Percentiles rank a stretch among this genome's conserved stretches.
phyloP scores from a whole-genome alignment of 2,888 invertebrate species.

The Eupeodes luniger region DNA sequence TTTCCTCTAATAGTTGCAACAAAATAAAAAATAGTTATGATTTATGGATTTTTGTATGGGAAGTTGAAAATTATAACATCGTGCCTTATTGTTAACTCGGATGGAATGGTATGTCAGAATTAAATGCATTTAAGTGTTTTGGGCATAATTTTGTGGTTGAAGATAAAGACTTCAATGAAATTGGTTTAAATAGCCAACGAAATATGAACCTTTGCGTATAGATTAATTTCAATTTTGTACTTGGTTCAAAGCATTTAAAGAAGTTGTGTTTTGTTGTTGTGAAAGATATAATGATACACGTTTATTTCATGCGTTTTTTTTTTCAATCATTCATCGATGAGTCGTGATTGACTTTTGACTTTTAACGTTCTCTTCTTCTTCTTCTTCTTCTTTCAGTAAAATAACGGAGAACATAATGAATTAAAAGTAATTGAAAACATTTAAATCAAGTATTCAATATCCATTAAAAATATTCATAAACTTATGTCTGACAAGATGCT shows the following conservation, averaged over 20 bases:
- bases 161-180: conserved; percentile 9
- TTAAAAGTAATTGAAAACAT: background rate
- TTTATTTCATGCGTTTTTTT: conserved; percentile 13
- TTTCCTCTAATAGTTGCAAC: conserved; percentile 4
- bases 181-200: conserved; percentile 11
- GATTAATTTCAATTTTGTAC: background rate
- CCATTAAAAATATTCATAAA: background rate
- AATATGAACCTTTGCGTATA: background rate
- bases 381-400: background rate
- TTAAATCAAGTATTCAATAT: background rate
- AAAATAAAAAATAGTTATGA: conserved; percentile 15
- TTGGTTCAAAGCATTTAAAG: background rate
- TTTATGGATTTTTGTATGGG: conserved; percentile 24
- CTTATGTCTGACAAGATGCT: background rate
- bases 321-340: conserved; percentile 6
- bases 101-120: background rate
- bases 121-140: conserved; percentile 32
- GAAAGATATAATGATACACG: conserved; percentile 12
- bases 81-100: background rate
- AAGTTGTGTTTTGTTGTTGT: background rate
- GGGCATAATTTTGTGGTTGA: conserved; percentile 5
- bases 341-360: conserved; percentile 33
- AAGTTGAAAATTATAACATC: background rate
- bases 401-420: background rate
- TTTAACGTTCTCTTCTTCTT: conserved; percentile 30